Evolutionary conservation across 2,113 vertebrate species (phyloP).

Genomic region (Lagopus muta): DNA sequence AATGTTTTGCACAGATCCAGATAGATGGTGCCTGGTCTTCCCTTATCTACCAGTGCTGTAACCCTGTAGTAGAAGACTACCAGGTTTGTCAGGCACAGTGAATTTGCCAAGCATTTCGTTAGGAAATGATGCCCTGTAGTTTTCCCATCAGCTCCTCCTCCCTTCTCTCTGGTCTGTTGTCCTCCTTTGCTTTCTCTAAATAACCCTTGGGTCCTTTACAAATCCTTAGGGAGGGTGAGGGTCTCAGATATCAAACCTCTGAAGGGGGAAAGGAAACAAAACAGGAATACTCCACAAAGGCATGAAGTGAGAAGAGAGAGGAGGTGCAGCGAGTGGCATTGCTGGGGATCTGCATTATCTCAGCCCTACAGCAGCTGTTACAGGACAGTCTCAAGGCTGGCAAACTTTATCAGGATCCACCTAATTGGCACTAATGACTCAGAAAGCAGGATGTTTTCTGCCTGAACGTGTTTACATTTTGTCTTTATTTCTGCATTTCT

Average conservation of each 20-base stretch:
- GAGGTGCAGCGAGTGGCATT: not conserved
- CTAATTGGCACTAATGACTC: not conserved
- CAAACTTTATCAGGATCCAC: not conserved
- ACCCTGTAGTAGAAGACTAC: not conserved
- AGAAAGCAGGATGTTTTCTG: not conserved
- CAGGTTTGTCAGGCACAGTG: not conserved
- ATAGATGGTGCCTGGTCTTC: not conserved
- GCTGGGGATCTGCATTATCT: not conserved
- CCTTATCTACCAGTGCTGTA: not conserved
- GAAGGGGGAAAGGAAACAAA: not conserved
- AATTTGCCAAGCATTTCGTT: not conserved
- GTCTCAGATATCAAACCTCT: not conserved
- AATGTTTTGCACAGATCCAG: not conserved
- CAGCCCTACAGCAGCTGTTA: not conserved
- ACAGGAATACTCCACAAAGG: not conserved
- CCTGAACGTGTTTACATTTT: not conserved
- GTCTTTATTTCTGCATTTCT: not conserved
- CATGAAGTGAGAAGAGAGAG: not conserved
- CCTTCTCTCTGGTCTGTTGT: not conserved
- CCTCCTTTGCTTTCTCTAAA: not conserved
- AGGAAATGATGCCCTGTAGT: not conserved
- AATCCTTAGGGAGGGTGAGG: fast-evolving
- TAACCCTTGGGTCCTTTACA: not conserved
- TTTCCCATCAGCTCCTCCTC: not conserved
- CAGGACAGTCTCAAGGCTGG: not conserved